Conservation (phyloP, 53 echinoderm and acorn worm species). For the Arbacia lixula region DNA sequence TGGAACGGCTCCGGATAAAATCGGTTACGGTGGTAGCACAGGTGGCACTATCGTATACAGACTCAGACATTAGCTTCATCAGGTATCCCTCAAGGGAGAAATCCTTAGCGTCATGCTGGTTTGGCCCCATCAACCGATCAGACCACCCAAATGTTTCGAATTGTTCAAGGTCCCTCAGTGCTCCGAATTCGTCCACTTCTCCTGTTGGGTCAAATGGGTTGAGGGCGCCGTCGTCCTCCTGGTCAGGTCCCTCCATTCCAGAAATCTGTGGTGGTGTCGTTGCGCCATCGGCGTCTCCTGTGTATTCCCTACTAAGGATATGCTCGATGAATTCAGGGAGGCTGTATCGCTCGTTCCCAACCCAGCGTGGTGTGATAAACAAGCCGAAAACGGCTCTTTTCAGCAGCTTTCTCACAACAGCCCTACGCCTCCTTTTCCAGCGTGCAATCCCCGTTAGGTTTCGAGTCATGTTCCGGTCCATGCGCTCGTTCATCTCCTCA, state of each 20-base stretch:
- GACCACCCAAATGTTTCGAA: neutral
- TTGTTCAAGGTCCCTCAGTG: neutral
- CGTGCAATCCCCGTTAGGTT: no score
- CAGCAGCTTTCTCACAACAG: neutral
- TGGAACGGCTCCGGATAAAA: neutral
- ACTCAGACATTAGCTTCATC: neutral
- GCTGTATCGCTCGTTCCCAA: neutral
- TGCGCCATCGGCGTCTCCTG: neutral
- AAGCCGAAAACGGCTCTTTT: neutral
- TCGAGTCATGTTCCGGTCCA: no score
- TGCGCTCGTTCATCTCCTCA: no score
- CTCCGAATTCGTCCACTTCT: neutral
- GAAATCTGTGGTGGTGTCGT: no score
- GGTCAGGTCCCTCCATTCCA: neutral
- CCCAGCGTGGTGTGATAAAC: neutral
- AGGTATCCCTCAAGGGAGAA: slow-evolving; percentile 15
- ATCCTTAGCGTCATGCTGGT: neutral
- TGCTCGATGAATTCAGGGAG: neutral
- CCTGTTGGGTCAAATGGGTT: neutral
- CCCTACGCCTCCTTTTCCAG: neutral
- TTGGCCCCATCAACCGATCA: neutral
- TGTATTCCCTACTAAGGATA: no score
- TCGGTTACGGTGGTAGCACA: neutral
- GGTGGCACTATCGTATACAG: neutral
- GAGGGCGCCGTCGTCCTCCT: no score